Evolutionary conservation across 2,888 invertebrate species (phyloP).

Genomic region (Acronicta aceris): DNA sequence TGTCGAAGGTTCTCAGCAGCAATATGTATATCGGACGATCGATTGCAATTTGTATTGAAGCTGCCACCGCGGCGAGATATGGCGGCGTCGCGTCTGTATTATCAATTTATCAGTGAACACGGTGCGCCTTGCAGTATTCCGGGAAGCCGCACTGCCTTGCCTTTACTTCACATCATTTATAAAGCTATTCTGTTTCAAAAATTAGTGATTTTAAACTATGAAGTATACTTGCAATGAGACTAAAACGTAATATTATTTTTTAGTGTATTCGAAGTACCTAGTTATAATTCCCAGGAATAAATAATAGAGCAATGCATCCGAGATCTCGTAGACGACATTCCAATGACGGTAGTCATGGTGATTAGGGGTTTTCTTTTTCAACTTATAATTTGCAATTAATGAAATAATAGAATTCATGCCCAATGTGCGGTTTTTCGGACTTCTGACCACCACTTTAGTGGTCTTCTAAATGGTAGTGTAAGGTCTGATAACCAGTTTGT

Average conservation of each 20-base stretch:
- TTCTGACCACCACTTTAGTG: no score
- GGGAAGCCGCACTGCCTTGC: conserved; percentile 37
- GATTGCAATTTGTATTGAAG: conserved; percentile 48
- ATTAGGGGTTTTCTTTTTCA: no score
- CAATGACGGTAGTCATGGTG: no score
- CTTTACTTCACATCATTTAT: conserved; percentile 1
- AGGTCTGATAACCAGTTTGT: no score
- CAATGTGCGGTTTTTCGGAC: no score
- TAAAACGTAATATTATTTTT: background rate
- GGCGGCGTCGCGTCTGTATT: conserved; percentile 26
- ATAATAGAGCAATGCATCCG: no score
- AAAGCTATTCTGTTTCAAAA: conserved; percentile 2
- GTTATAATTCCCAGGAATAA: no score
- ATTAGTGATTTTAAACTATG: background rate
- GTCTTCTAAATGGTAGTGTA: no score
- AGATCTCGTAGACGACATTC: no score
- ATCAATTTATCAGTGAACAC: conserved; percentile 10
- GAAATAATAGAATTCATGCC: no score
- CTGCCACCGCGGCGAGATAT: conserved; percentile 40
- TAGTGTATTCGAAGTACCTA: background rate
- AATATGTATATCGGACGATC: conserved; percentile 36
- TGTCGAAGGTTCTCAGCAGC: conserved; percentile 17
- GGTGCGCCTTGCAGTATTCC: conserved; percentile 25
- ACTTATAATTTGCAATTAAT: no score
- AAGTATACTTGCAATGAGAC: background rate